These are phyloP conservation scores for Telmatochromis sp. DNA, from an alignment of 2,113 vertebrate species.

Conservation along the genomic window DNA sequence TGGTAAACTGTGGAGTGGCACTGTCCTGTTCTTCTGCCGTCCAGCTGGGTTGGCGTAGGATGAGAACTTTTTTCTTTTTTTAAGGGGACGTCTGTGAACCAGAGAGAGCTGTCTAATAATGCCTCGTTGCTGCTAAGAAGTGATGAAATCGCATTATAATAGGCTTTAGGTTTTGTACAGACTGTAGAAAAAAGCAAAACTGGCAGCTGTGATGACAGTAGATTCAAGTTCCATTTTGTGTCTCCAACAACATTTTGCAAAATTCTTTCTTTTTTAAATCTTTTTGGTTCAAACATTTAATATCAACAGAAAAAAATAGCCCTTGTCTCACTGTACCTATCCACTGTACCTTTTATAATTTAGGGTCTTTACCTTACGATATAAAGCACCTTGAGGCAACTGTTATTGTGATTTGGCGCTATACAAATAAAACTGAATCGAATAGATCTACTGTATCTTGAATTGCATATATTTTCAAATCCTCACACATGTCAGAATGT, in stretches of 20 bases:
- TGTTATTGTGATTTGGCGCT: not conserved
- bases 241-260: not conserved
- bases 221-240: not conserved
- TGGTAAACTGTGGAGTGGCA: slow-evolving; percentile 23
- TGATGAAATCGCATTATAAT: not conserved
- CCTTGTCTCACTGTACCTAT: not conserved
- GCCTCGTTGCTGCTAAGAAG: not conserved
- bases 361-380: not conserved
- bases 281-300: not conserved
- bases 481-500: not conserved
- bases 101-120: not conserved
- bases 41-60: not conserved
- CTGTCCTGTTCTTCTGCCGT: not conserved
- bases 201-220: not conserved
- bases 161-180: not conserved
- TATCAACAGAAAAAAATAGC: not conserved
- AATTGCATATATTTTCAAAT: not conserved
- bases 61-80: not conserved
- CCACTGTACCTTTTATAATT: not conserved
- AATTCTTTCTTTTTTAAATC: not conserved
- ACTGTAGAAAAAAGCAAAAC: not conserved
- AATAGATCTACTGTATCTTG: not conserved
- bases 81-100: not conserved
- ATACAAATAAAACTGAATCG: not conserved
- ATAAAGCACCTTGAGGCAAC: not conserved